A percentile compares a stretch with the other conserved stretches of the same genome.
Conservation (phyloP, 2,888 invertebrate species). For the Agonopterix alstromeriana region DNA sequence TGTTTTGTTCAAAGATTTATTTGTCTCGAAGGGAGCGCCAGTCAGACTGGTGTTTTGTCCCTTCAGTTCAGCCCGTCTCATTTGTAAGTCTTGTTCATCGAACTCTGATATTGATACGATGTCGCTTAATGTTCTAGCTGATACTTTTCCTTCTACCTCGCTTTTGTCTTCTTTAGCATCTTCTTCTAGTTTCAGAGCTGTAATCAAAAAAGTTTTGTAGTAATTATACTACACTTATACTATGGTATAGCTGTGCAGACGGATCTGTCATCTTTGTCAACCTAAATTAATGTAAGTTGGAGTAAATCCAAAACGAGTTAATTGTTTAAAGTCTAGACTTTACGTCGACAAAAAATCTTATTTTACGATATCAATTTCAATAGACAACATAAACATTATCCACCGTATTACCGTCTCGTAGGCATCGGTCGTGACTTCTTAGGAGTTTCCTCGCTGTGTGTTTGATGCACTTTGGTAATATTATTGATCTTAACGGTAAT, state of each 20-base stretch:
- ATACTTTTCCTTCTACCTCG: conserved; percentile 75
- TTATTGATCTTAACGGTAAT: too few species aligned
- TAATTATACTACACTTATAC: not conserved
- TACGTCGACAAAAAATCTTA: not conserved
- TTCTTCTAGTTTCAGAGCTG: conserved; percentile 74
- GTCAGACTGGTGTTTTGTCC: conserved; percentile 41
- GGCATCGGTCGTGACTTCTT: too few species aligned
- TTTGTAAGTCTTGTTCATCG: conserved; percentile 79
- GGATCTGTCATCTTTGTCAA: conserved; percentile 14
- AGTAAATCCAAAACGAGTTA: conserved; percentile 29
- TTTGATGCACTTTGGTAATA: too few species aligned
- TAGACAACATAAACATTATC: too few species aligned
- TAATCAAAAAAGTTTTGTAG: conserved; percentile 10
- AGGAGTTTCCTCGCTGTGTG: too few species aligned
- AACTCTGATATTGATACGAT: conserved; percentile 84
- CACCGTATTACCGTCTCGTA: too few species aligned
- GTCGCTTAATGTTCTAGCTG: conserved; percentile 83
- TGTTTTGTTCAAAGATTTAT: conserved; percentile 43
- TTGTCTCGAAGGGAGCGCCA: conserved; percentile 31
- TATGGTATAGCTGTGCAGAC: conserved; percentile 5
- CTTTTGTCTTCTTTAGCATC: conserved; percentile 67
- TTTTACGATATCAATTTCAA: too few species aligned
- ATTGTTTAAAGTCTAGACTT: conserved; percentile 6
- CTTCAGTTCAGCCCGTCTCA: conserved; percentile 65
- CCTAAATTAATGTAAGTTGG: conserved; percentile 38